phyloP scores from a whole-genome alignment of 2,888 invertebrate species.

The Epinotia bilunana region DNA sequence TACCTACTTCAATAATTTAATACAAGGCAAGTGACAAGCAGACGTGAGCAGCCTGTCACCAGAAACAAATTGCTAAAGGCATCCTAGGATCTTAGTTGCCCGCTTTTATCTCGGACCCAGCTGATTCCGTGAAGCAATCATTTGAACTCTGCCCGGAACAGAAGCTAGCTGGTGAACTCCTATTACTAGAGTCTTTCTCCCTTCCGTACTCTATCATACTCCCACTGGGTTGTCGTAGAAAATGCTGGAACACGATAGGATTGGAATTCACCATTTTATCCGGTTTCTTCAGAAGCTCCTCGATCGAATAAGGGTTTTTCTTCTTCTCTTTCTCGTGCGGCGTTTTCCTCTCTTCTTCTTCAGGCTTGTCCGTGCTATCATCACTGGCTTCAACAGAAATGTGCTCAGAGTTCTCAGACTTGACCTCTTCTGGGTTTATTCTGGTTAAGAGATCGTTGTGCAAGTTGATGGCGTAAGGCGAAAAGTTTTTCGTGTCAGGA shows the following conservation, averaged over 20 bases:
- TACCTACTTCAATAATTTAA: slow-evolving; percentile 7
- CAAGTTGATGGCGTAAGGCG: slow-evolving; percentile 71
- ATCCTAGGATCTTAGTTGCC: slow-evolving; percentile 60
- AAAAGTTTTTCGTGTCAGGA: slow-evolving; percentile 69
- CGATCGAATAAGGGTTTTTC: slow-evolving; percentile 94
- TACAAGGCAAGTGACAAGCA: slow-evolving; percentile 10
- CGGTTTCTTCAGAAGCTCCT: slow-evolving; percentile 92
- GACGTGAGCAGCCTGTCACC: too few species aligned
- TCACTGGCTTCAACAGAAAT: slow-evolving; percentile 85
- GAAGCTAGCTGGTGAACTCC: slow-evolving; percentile 78
- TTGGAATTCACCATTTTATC: slow-evolving; percentile 83
- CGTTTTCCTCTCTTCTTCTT: slow-evolving; percentile 69
- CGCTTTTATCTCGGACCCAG: slow-evolving; percentile 73
- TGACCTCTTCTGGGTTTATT: slow-evolving; percentile 74
- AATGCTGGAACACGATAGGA: slow-evolving; percentile 73
- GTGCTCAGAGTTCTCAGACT: slow-evolving; percentile 76
- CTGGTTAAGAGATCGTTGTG: slow-evolving; percentile 71
- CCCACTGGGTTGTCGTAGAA: slow-evolving; percentile 85
- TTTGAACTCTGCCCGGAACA: slow-evolving; percentile 78
- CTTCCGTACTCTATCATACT: slow-evolving; percentile 79
- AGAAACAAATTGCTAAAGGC: background rate
- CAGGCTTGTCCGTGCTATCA: slow-evolving; percentile 84
- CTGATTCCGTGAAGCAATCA: slow-evolving; percentile 73
- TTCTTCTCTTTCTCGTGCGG: slow-evolving; percentile 82
- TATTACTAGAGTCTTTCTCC: slow-evolving; percentile 68